phyloP scores from a whole-genome alignment of 2,888 invertebrate species.

The Drosophila barbarae region DNA sequence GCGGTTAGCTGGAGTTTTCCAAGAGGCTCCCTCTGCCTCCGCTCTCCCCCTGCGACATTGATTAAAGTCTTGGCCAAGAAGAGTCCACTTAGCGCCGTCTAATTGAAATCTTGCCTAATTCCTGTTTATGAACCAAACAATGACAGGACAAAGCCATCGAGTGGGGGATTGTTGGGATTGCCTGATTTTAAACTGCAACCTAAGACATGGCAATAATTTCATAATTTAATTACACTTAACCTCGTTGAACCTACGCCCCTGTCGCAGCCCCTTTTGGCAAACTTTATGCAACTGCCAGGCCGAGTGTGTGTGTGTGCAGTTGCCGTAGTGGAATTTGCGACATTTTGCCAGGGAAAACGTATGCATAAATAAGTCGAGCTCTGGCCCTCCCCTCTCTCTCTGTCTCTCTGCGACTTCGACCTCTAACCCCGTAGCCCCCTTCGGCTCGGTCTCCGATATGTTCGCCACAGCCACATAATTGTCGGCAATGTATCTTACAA shows the following conservation, averaged over 20 bases:
- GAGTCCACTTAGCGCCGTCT: conserved; percentile 60
- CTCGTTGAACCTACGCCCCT: conserved; percentile 60
- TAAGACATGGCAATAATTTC: conserved; percentile 74
- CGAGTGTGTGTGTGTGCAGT: conserved; percentile 14
- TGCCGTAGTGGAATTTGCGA: conserved; percentile 33
- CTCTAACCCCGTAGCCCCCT: conserved; percentile 1
- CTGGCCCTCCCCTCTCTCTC: conserved; percentile 15
- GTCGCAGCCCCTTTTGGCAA: conserved; percentile 40
- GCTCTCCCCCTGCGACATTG: conserved; percentile 1
- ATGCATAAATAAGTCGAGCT: conserved; percentile 70
- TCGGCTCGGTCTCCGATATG: conserved; percentile 49
- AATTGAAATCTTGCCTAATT: conserved; percentile 67
- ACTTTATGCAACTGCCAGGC: conserved; percentile 61
- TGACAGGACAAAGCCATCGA: conserved; percentile 4
- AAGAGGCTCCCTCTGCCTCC: neutral
- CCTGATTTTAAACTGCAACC: conserved; percentile 73
- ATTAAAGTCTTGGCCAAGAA: conserved; percentile 25
- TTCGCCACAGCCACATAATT: conserved; percentile 68
- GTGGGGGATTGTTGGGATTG: conserved; percentile 37
- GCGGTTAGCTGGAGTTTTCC: conserved; percentile 38
- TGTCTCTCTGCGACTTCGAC: conserved; percentile 5
- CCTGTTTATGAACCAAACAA: conserved; percentile 57
- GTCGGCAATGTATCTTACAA: conserved; percentile 75
- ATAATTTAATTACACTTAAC: conserved; percentile 74
- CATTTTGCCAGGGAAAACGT: conserved; percentile 64